Conservation (phyloP, 1,140 invertebrate genomes). For the Drosophila kepulauana region DNA sequence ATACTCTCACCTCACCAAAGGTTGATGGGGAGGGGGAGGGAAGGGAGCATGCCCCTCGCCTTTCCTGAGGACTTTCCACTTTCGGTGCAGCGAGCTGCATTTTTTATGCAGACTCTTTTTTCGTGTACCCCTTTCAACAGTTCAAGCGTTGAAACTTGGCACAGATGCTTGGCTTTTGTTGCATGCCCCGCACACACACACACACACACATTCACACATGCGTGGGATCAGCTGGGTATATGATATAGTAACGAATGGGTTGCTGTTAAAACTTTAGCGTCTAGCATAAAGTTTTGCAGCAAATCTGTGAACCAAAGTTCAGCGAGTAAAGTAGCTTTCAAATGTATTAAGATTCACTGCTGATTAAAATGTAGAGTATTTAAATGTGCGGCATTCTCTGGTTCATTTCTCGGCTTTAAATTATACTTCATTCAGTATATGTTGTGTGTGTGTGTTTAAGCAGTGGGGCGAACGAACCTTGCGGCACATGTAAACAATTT, state of each 20-base stretch:
- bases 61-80: background rate
- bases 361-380: conserved; percentile 8
- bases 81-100: background rate
- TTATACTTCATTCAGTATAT: background rate
- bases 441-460: conserved; percentile 12
- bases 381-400: background rate
- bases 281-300: background rate
- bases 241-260: conserved; percentile 3
- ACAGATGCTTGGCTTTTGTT: conserved; percentile 3
- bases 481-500: conserved; percentile 39
- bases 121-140: background rate
- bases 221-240: conserved; percentile 10
- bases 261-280: conserved; percentile 10
- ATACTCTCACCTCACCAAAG: conserved; percentile 30
- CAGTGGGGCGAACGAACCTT: conserved; percentile 13
- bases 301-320: background rate
- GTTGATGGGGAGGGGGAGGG: no score
- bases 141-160: conserved; percentile 10
- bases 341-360: background rate
- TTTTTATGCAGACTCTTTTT: background rate
- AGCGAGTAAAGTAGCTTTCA: background rate
- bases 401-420: conserved; percentile 17
- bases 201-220: background rate
- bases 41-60: background rate
- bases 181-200: background rate